These are phyloP conservation scores for Okamejei kenojei DNA, from an alignment of 2,797 vertebrate species.

Conservation along the genomic window DNA sequence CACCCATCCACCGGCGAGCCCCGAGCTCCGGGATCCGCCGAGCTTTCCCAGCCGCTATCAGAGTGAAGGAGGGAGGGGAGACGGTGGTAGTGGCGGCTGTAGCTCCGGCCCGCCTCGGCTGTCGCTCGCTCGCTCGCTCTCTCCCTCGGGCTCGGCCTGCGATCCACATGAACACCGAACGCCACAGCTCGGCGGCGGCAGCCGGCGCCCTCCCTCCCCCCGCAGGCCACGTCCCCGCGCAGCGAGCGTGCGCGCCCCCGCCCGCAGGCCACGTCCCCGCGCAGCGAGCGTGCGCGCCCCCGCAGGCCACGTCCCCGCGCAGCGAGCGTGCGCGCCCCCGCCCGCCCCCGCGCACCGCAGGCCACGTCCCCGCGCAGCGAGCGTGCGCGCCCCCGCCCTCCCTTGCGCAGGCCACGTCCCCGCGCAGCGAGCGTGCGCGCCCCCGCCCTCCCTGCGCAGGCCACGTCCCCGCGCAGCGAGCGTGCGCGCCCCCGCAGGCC, in stretches of 20 bases:
- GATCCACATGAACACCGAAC: conserved; percentile 12
- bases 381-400: neutral
- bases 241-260: neutral
- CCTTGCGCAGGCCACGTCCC: no score
- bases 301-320: neutral
- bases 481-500: no score
- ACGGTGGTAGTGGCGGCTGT: neutral
- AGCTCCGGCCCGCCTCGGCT: neutral
- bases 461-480: no score
- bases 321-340: neutral
- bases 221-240: neutral
- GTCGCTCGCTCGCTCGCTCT: neutral
- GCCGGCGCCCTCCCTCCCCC: conserved; percentile 9
- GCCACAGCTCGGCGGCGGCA: neutral
- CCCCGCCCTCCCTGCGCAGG: neutral
- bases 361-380: neutral
- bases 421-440: neutral
- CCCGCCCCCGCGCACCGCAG: neutral
- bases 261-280: no score
- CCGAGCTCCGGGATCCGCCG: no score
- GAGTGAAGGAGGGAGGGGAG: no score
- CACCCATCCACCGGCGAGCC: neutral
- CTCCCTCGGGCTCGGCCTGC: neutral
- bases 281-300: no score
- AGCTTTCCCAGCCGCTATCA: no score